Evolutionary conservation across 2,797 vertebrate species (phyloP).

Genomic region (Smutsia temminckii): DNA sequence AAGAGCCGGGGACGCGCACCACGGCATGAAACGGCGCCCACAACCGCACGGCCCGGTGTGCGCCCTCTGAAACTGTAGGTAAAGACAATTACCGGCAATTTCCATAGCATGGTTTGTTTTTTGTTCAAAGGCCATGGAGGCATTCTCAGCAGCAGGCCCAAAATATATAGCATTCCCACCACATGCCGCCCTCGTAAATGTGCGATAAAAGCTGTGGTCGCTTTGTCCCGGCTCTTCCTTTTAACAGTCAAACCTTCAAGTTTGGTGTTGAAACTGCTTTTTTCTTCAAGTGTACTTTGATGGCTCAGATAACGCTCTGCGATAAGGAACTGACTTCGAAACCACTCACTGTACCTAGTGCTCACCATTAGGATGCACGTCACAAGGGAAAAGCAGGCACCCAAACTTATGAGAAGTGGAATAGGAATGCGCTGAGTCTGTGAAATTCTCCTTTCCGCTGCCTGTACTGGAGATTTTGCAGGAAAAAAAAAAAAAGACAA

Average conservation of each 20-base stretch:
- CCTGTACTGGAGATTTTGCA: neutral
- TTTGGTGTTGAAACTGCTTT: slow-evolving; percentile 77
- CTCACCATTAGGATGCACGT: slow-evolving; percentile 36
- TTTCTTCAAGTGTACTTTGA: slow-evolving; percentile 72
- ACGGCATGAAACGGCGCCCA: slow-evolving; percentile 80
- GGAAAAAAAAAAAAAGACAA: neutral
- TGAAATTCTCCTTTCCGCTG: slow-evolving; percentile 34
- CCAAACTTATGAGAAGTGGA: slow-evolving; percentile 55
- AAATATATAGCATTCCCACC: slow-evolving; percentile 76
- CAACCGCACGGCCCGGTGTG: slow-evolving; percentile 75
- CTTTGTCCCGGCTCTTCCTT: slow-evolving; percentile 76
- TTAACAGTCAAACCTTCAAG: slow-evolving; percentile 74
- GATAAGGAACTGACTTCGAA: slow-evolving; percentile 72
- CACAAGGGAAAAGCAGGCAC: slow-evolving; percentile 66
- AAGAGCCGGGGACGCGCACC: slow-evolving; percentile 80
- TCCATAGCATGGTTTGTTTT: slow-evolving; percentile 82
- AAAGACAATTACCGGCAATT: slow-evolving; percentile 85
- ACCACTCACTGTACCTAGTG: slow-evolving; percentile 69
- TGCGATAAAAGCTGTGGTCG: slow-evolving; percentile 71
- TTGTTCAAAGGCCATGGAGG: slow-evolving; percentile 76
- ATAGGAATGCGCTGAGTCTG: slow-evolving; percentile 68
- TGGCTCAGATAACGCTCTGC: slow-evolving; percentile 72
- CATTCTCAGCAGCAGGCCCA: slow-evolving; percentile 73
- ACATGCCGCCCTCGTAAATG: slow-evolving; percentile 61
- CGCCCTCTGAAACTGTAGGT: slow-evolving; percentile 82